phyloP scores from a whole-genome alignment of 2,797 vertebrate genomes.

The Taenioides sp. region DNA sequence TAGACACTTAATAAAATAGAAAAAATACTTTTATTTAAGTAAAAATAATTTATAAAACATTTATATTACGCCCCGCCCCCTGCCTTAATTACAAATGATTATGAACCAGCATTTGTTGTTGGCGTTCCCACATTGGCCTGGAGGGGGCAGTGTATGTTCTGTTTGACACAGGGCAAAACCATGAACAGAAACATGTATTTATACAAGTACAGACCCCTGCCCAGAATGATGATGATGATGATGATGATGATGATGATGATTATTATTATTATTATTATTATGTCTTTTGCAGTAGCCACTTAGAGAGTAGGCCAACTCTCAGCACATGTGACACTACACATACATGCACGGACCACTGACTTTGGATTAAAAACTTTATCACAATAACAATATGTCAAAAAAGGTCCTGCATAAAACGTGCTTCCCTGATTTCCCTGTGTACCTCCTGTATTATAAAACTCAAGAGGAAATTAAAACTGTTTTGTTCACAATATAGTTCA shows the following conservation, averaged over 20 bases:
- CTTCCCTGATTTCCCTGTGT: no score
- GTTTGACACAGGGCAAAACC: not conserved
- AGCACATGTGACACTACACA: no score
- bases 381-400: not conserved
- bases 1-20: not conserved
- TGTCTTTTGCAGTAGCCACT: no score
- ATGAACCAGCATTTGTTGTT: not conserved
- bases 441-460: not conserved
- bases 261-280: no score
- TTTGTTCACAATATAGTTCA: not conserved
- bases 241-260: no score
- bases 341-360: no score
- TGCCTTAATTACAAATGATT: not conserved
- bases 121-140: not conserved
- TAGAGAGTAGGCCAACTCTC: no score
- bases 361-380: no score
- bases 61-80: not conserved
- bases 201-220: no score
- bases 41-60: constrained; percentile 11
- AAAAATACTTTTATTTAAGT: constrained; percentile 6
- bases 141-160: not conserved
- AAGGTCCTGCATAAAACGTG: not conserved
- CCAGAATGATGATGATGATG: no score
- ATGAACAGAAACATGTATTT: no score
- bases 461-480: not conserved